Evolutionary conservation across 2,797 vertebrate genomes (phyloP).

Genomic region (Mormyrus proboscirostris): DNA sequence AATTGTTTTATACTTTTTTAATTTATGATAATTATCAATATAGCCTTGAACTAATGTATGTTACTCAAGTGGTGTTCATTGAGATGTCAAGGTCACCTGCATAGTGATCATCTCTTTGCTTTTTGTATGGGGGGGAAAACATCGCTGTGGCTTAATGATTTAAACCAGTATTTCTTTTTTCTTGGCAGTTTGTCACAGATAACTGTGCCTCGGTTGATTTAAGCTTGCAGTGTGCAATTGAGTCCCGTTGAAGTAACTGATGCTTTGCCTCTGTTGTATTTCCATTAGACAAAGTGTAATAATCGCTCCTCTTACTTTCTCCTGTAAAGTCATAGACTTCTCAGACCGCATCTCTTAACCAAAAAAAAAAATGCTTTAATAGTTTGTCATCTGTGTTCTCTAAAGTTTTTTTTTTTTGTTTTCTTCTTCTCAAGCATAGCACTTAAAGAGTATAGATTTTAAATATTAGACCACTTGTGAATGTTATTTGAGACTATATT

Average conservation of each 20-base stretch:
- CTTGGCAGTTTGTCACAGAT: background rate
- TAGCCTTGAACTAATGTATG: slow-evolving; percentile 30
- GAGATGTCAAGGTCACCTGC: slow-evolving; percentile 22
- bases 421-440: background rate
- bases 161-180: background rate
- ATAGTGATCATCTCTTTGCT: background rate
- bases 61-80: slow-evolving; percentile 47
- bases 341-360: background rate
- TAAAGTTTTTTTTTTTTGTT: background rate
- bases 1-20: slow-evolving; percentile 62
- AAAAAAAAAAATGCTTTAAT: background rate
- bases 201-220: slow-evolving; percentile 14
- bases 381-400: background rate
- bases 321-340: background rate
- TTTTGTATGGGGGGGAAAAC: background rate
- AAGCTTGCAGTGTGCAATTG: background rate
- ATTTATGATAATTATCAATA: slow-evolving; percentile 52
- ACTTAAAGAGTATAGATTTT: slow-evolving; percentile 18
- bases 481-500: slow-evolving; percentile 14
- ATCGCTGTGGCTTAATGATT: background rate
- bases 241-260: background rate
- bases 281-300: background rate
- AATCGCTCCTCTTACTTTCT: background rate
- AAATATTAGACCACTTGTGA: slow-evolving; percentile 17
- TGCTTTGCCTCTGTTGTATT: slow-evolving; percentile 8